Conservation (phyloP, 2,888 invertebrate species). For the Gryllus longicercus region DNA sequence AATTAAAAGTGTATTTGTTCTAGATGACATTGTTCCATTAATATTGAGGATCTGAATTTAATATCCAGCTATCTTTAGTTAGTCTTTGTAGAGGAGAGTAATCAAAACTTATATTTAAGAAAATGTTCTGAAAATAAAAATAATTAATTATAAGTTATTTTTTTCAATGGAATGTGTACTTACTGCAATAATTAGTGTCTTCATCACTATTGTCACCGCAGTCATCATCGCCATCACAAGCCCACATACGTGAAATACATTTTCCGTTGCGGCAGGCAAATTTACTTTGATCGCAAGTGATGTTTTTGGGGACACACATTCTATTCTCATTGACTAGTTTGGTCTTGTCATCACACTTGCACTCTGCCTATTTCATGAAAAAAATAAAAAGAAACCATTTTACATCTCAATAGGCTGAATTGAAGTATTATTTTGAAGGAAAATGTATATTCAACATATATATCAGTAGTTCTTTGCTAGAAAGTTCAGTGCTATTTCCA, state of each 20-base stretch:
- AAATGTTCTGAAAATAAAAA: not conserved
- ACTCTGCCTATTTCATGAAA: conserved; percentile 62
- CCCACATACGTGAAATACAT: conserved; percentile 91
- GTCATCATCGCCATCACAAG: conserved; percentile 91
- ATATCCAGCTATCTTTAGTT: not conserved
- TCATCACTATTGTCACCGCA: conserved; percentile 89
- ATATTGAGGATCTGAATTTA: no score
- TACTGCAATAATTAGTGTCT: conserved; percentile 77
- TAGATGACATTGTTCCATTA: no score
- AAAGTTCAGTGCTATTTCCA: no score
- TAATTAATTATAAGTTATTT: no score
- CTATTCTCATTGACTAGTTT: conserved; percentile 89
- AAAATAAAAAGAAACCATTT: not conserved
- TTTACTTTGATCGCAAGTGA: conserved; percentile 80
- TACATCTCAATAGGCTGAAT: no score
- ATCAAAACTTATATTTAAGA: not conserved
- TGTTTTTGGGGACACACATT: conserved; percentile 88
- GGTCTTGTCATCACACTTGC: conserved; percentile 81
- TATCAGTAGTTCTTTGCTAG: no score
- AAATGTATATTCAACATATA: no score
- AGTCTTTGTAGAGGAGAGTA: not conserved
- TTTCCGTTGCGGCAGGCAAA: conserved; percentile 92
- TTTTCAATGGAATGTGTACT: conserved; percentile 41
- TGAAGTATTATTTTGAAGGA: no score
- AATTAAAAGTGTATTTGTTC: no score